Evolutionary conservation across 2,113 vertebrate genomes (phyloP), one percentile per base, ranked within the genome.

Genomic region (Pygoscelis adeliae): DNA sequence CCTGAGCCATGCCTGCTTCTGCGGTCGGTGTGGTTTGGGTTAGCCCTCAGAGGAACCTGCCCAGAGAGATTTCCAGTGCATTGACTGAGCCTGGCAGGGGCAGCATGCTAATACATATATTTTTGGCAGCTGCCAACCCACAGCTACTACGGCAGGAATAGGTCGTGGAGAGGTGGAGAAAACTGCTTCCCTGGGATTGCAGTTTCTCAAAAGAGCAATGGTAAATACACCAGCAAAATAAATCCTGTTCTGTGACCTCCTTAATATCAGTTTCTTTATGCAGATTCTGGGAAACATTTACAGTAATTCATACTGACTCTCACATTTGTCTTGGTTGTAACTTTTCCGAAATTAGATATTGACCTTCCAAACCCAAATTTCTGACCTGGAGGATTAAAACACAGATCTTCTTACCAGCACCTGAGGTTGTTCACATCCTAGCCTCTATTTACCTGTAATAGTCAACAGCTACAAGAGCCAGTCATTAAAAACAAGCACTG

Each of bases 81-180:
- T 42, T 42, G 42, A 6, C 42, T 42, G 42, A 42, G 42, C 42
- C 42, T 9, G 58, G 32, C 34, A 72, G 38, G 59, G 22, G 58
- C 13, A 66, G 30, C 27, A 30, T 1, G 0, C 55, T 3, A 25
- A 53, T 8, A 25, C 4, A 1, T 2, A 2, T 8, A 3, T 0
- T 58, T 73, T 38, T 20, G 30, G 67, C 42, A 80, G 66, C 56
- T 79, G 29, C 61, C 50, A 73, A 82, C 53, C 32, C n/a, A 55
- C 19, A 23, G 70, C 55, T 56, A 12, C 36, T 9, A 21, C 1
- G 4, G 34, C 52, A 77, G n/a, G 23, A 46, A 42, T 0, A 23
- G n/a, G 8, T 32, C 6, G 13, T 14, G 38, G 19, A 53, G 29
- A 83, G 56, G 4, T 13, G 32, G 66, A 78, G 67, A 58, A 76